These are phyloP conservation scores for Romanogobio albipinnatus DNA, from an alignment of 2,113 vertebrate species.

Conservation along the genomic window DNA sequence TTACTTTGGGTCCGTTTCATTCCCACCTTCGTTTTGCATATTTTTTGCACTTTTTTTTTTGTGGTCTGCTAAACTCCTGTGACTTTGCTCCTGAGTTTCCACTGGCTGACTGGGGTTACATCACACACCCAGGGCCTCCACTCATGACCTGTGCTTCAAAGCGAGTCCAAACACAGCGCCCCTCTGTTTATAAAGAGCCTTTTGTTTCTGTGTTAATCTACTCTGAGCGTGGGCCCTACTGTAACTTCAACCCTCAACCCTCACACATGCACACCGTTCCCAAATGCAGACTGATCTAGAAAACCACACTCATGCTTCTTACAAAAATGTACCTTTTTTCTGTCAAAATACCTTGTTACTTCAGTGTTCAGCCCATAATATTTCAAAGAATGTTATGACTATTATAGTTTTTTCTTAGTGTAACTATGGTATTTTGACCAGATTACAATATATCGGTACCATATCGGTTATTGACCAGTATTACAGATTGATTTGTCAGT, in stretches of 20 bases:
- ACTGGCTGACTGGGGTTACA: constrained; percentile 46
- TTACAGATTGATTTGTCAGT: too few species aligned
- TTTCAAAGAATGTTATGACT: background rate
- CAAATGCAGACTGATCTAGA: background rate
- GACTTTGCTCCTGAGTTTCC: constrained; percentile 42
- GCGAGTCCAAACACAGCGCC: constrained; percentile 49
- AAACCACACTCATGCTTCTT: background rate
- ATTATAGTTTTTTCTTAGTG: background rate
- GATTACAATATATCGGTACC: background rate
- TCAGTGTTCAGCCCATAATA: background rate
- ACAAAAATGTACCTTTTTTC: background rate
- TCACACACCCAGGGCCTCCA: constrained; percentile 43
- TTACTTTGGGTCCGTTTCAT: constrained; percentile 1
- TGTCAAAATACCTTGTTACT: background rate
- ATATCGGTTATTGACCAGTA: background rate
- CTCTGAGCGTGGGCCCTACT: constrained; percentile 44
- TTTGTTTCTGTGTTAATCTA: constrained; percentile 57
- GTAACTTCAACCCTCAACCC: constrained; percentile 51
- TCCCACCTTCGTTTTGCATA: background rate
- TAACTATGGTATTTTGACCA: background rate
- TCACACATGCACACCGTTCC: constrained; percentile 15
- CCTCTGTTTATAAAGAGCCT: constrained; percentile 47
- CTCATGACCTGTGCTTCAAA: constrained; percentile 56
- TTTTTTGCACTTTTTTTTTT: constrained; percentile 14
- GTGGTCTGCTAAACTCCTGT: constrained; percentile 36